phyloP scores from a whole-genome alignment of 2,888 invertebrate genomes.

The Archaeoteleia sp. region DNA sequence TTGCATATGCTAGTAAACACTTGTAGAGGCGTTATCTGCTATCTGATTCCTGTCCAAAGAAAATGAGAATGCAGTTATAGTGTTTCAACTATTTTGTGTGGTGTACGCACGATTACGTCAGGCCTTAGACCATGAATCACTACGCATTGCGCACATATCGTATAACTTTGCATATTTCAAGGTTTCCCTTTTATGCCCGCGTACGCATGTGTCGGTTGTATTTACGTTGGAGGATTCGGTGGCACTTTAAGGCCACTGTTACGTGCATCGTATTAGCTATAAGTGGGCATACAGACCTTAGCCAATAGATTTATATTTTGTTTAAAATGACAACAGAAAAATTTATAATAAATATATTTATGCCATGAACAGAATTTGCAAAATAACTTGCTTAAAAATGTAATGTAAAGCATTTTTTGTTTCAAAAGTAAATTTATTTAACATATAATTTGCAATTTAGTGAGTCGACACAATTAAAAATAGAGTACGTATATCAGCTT shows the following conservation, averaged over 20 bases:
- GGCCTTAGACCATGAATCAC: constrained; percentile 38
- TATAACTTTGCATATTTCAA: constrained; percentile 36
- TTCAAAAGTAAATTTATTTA: constrained; percentile 2
- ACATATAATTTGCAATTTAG: not conserved
- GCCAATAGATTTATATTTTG: not conserved
- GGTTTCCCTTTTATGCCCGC: constrained; percentile 36
- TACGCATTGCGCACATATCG: constrained; percentile 17
- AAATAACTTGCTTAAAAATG: not conserved
- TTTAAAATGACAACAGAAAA: no score
- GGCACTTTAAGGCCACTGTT: constrained; percentile 26
- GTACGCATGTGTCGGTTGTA: constrained; percentile 11
- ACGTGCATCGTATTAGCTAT: not conserved
- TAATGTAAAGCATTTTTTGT: constrained; percentile 1
- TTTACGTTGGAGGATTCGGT: constrained; percentile 28
- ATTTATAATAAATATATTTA: no score
- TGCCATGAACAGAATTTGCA: not conserved
- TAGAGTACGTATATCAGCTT: not conserved
- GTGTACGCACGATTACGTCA: constrained; percentile 25
- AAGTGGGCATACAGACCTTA: not conserved
- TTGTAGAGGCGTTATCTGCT: constrained; percentile 8
- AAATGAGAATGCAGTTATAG: constrained; percentile 15
- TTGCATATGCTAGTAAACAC: no score
- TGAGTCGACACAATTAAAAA: constrained; percentile 17
- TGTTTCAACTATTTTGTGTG: constrained; percentile 28
- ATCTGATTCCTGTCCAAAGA: constrained; percentile 16